phyloP scores from a whole-genome alignment of 2,888 invertebrate species.

The Proisotoma minuta region DNA sequence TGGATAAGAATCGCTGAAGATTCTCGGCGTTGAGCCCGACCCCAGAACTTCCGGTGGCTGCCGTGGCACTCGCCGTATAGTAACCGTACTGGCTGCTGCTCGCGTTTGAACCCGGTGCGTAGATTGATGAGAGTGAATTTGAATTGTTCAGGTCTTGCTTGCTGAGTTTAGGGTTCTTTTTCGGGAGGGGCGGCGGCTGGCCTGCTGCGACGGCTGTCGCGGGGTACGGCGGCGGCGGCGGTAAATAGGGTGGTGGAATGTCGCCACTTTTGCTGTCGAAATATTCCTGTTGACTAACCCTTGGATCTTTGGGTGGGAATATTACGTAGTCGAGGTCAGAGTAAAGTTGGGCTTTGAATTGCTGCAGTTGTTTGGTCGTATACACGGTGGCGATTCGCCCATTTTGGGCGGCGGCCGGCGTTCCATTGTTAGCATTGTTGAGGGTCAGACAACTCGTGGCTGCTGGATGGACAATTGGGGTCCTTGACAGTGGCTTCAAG shows the following conservation, averaged over 20 bases:
- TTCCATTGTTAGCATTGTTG: not conserved
- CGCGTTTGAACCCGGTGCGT: conserved; percentile 40
- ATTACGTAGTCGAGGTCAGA: conserved; percentile 89
- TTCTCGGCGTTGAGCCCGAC: conserved; percentile 42
- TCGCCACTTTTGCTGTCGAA: conserved; percentile 67
- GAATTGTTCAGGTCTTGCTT: conserved; percentile 1
- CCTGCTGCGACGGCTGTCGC: conserved; percentile 9
- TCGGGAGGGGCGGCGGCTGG: conserved; percentile 14
- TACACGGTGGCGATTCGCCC: conserved; percentile 45
- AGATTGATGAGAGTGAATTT: conserved; percentile 42
- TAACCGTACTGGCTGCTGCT: conserved; percentile 44
- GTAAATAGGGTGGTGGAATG: conserved; percentile 52
- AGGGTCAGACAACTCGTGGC: conserved; percentile 38
- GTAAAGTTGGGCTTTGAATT: conserved; percentile 82
- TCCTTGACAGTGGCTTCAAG: conserved; percentile 45
- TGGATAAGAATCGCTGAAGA: conserved; percentile 44
- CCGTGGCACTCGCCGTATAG: conserved; percentile 23
- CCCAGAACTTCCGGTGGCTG: conserved; percentile 15
- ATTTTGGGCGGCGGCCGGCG: conserved; percentile 11
- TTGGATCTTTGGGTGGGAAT: conserved; percentile 83
- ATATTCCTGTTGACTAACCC: conserved; percentile 84
- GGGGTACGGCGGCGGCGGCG: conserved; percentile 34
- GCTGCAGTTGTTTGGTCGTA: conserved; percentile 67
- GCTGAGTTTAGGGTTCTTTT: conserved; percentile 16
- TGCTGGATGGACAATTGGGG: conserved; percentile 45